Evolutionary conservation across 2,888 invertebrate genomes (phyloP).

Genomic region (Acanthococcus lagerstroemiae): DNA sequence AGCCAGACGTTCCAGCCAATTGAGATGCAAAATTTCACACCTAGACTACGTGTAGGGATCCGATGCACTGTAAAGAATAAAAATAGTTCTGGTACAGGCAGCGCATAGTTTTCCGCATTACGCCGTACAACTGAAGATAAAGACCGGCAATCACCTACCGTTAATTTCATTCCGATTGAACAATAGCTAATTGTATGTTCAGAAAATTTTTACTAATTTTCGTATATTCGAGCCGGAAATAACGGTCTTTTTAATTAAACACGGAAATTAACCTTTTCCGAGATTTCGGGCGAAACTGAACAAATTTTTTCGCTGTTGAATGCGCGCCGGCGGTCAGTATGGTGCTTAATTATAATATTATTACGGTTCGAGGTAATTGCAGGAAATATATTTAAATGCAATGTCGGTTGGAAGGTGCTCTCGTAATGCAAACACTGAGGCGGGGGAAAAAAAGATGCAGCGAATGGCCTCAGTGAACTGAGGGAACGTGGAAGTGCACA

Average conservation of each 20-base stretch:
- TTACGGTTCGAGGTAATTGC: slow-evolving; percentile 23
- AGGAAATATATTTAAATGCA: slow-evolving; percentile 16
- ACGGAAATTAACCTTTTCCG: not conserved
- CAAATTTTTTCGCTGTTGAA: not conserved
- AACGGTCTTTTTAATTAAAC: not conserved
- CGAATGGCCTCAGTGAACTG: not conserved
- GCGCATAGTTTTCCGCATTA: no score
- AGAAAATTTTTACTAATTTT: not conserved
- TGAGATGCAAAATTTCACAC: no score
- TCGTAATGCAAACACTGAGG: not conserved
- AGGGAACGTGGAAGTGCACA: slow-evolving; percentile 5
- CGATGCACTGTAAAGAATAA: no score
- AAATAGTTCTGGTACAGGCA: no score
- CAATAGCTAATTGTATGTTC: not conserved
- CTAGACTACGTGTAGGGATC: no score
- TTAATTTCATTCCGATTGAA: not conserved
- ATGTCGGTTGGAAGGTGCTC: not conserved
- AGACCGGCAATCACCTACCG: no score
- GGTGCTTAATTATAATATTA: slow-evolving; percentile 21
- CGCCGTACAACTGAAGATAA: no score
- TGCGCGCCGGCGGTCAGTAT: not conserved
- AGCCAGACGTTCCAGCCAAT: no score
- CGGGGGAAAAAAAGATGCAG: not conserved
- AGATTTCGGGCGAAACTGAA: not conserved
- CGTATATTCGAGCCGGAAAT: not conserved